Base-by-base conservation (phyloP, 1,140 invertebrate species). In the Caerostris darwini region DNA sequence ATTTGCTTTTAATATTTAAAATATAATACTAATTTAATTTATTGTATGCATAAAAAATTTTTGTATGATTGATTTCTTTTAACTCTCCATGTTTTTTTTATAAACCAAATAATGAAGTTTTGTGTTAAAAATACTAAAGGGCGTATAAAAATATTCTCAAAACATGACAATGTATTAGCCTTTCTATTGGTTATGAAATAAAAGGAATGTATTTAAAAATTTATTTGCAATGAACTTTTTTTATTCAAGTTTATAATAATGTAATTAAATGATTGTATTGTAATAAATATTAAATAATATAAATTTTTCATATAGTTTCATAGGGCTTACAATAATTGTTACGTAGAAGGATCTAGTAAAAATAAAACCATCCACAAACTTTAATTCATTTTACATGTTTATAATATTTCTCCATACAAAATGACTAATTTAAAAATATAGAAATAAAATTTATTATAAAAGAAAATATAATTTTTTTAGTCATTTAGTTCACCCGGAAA, bases 111-210 rank as follows among this genome's bases (percentile, higher is more conserved):
- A 34, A 34, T 34, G 34, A n/a, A 77, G 19, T 71, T 77, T 34
- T 77, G 8, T 50, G 19, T 77, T 7, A 77, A 77, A 50, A 4
- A 53, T 77, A 17, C 71, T 5, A 7, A 77, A 77, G 71, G 10
- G n/a, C 19, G 7, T 77, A 12, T 50, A 50, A 77, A 14, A 71
- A 71, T 50, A 77, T 12, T 77, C 71, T 77, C 71, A 77, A 77
- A 77, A 77, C 71, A 77, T 77, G 34, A 77, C 5, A 53, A 77
- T 77, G 10, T 77, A 34, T 50, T 77, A 77, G 71, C 71, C 34
- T 77, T 50, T 77, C 34, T 34, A 34, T 34, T 34, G 34, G 34
- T 34, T 34, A 34, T 34, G 34, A 34, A 34, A 34, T 34, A 67
- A 67, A 67, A 67, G 7, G 61, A 67, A 2, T 67, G 12, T 10